Percentiles rank a stretch among this genome's conserved stretches.
Conservation (phyloP, 2,888 invertebrate genomes). For the Merodon equestris region DNA sequence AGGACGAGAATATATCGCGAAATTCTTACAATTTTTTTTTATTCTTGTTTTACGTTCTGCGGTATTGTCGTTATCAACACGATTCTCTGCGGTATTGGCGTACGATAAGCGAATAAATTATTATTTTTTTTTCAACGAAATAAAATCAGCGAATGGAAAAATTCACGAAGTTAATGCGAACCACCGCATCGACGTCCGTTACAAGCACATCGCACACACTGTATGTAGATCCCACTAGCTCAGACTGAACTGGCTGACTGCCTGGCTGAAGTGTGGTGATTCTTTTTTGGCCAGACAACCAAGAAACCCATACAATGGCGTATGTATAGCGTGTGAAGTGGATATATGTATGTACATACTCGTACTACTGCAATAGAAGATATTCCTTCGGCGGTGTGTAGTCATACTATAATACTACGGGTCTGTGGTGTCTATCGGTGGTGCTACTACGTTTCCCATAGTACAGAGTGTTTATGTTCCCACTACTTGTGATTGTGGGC, state of each 20-base stretch:
- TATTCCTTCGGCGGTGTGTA: constrained; percentile 37
- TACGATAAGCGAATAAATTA: constrained; percentile 53
- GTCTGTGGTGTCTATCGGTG: no score
- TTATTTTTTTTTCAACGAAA: constrained; percentile 16
- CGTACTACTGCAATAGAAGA: constrained; percentile 23
- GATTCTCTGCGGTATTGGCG: constrained; percentile 29
- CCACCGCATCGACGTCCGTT: constrained; percentile 43
- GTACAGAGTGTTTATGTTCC: constrained; percentile 44
- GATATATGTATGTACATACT: no score
- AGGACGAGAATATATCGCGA: constrained; percentile 29
- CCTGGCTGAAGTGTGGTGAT: constrained; percentile 41
- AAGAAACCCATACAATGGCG: constrained; percentile 38
- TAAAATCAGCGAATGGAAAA: no score
- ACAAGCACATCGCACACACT: constrained; percentile 51
- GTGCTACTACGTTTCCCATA: constrained; percentile 14
- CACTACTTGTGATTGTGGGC: constrained; percentile 50
- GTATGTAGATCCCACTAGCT: constrained; percentile 31
- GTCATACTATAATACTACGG: background rate
- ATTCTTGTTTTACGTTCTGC: background rate
- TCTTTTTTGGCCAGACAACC: constrained; percentile 63
- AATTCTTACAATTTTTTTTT: constrained; percentile 31
- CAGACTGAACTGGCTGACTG: constrained; percentile 52
- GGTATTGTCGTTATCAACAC: constrained; percentile 42
- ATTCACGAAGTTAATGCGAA: constrained; percentile 40
- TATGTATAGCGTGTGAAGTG: constrained; percentile 28